Evolutionary conservation across 2,888 invertebrate genomes (phyloP), one percentile per base, ranked within the genome.

Genomic region (Spisula subtruncata): DNA sequence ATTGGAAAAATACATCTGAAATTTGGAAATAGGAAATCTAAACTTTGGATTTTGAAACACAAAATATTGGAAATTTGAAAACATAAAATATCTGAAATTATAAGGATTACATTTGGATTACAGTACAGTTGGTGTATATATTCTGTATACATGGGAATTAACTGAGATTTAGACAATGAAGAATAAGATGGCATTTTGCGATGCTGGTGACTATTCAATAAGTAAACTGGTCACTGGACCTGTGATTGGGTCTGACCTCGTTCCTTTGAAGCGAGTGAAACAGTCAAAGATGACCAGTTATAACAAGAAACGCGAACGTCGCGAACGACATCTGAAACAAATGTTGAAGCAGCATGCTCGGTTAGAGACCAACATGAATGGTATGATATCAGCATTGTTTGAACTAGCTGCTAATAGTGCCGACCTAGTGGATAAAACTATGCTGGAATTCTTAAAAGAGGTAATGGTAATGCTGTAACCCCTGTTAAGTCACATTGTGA

Each of bases 371-470:
- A 80, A 66, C 41, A 66, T 88, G 56, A 82, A 82, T 46, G 88
- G 89, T 6, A 91, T 92, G 89, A 91, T 90, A 54, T 87, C 89
- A 14, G 89, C 91, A 10, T 60, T 92, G 25, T 80, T 89, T 41
- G 86, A 92, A 81, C 75, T 91, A 2, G 89, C 88, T 6, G 83
- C 87, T 8, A 88, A 90, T 66, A 91, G 88, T 83, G 41, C 89
- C 4, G 91, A 90, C 54, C 87, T 92, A 46, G 80, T 91, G 35
- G 92, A 92, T 86, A 60, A 83, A 29, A 89, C 91, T 29, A 80
- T 92, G 48, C 41, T 92, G 82, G 92, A 91, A 79, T 75, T 91
- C 20, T 90, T 88, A 87, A 66, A 88, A 75, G 85, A 92, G 92
- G 92, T 92, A 92, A 79, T 81, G 25, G 1, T 1, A 56, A 6